Evolutionary conservation across 2,888 invertebrate species (phyloP), one percentile per base, ranked within the genome.

Genomic region (Apamea anceps): DNA sequence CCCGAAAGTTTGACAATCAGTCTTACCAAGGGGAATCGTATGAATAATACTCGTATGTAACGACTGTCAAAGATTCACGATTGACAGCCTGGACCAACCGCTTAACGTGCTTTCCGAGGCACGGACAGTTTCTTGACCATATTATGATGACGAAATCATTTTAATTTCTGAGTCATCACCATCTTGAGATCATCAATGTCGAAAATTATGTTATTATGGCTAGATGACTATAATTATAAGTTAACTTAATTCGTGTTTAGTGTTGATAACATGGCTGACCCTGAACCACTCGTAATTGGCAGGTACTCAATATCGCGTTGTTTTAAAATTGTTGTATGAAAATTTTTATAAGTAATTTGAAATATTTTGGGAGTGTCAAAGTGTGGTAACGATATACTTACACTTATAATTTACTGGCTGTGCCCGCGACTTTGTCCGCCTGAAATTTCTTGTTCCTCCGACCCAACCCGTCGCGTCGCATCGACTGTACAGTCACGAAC

Each of bases 151-250:
- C 32, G 63, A n/a, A 70, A 70, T 77, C 1, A 62, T 75, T 75
- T 28, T 32, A 68, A 54, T 67, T 71, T 82, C 48, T 5, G 25
- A 78, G 18, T 60, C 51, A 77, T 71, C 51, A 2, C 37, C 57
- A 72, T 77, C 45, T 75, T 77, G 37, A 37, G 54, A 51, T 60
- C 79, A 77, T 42, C 45, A 60, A 57, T 73, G 75, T 70, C 48
- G n/a, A 75, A 84, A 63, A 85, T 79, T 60, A 80, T 79, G 74
- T 60, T 79, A 42, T 75, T 87, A 77, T 48, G n/a, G 32, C 18
- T 66, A 37, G 37, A 80, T 66, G 74, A 78, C 85, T 89, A 85
- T 88, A 87, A 89, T 89, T 88, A 88, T 82, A 80, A 67, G 48
- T 70, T 72, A 37, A 54, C 28, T 37, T 72, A 84, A 87, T 82